Base-by-base conservation (phyloP, 2,797 vertebrate genomes). In the Anabas testudineus region DNA sequence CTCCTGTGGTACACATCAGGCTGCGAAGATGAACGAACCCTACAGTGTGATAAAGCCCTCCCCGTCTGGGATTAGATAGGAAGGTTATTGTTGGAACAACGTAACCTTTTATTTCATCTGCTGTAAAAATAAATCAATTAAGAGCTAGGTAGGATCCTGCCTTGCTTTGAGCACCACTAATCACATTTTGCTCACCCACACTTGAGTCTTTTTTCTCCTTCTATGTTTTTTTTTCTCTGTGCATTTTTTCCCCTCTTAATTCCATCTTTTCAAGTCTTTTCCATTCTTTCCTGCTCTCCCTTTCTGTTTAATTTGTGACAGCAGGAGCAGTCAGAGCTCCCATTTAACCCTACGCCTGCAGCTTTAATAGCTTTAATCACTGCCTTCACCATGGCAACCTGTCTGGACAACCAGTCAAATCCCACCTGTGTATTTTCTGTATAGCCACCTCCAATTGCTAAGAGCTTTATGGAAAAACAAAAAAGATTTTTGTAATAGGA, bases 361-460 rank as follows among this genome's bases (percentile, higher is more conserved):
- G 85, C 84, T 89, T 90, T 91, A 88, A 87, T 88, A 78, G 78
- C 72, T 89, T 90, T 89, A 92, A 92, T 90, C 85, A 90, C 77
- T 72, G 62, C 73, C 67, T 86, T 92, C 82, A 86, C 87, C 88
- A 92, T 89, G 82, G 87, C 84, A 92, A 92, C 87, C 85, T 74
- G 74, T 81, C 68, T 53, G 56, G 78, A 90, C 84, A 90, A 83
- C 78, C 75, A 86, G 76, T 89, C 72, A 82, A 77, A 82, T 78
- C 64, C 71, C 76, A 78, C 57, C 56, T 67, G 67, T 61, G 74
- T 76, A 83, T 80, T 83, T 78, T 79, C 70, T 84, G 56, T 81
- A 70, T 66, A 76, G 63, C 66, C 67, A 58, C 61, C 55, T 71
- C 26, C 28, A 64, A 57, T 56, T 42, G 52, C 67, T 28, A 46